phyloP scores from a whole-genome alignment of 1,140 invertebrate species.

The Mylabris phalerata region DNA sequence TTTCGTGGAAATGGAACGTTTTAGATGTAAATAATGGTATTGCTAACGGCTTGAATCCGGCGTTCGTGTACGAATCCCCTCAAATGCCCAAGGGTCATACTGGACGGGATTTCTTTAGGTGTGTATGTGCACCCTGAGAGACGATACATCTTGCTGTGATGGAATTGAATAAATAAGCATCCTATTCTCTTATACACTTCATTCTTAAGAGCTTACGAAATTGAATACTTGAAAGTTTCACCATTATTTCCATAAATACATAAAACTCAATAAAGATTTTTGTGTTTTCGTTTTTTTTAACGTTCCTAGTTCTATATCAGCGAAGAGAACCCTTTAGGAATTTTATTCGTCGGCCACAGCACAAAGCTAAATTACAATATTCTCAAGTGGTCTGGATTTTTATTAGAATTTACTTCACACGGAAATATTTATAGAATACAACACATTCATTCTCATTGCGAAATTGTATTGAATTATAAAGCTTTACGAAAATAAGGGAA shows the following conservation, averaged over 20 bases:
- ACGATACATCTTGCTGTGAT: conserved; percentile 18
- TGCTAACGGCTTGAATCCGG: conserved; percentile 13
- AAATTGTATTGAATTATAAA: no score
- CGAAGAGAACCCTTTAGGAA: no score
- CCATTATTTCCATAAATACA: conserved; percentile 16
- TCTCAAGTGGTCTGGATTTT: no score
- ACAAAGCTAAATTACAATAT: no score
- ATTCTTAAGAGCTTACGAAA: conserved; percentile 12
- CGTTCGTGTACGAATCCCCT: conserved; percentile 16
- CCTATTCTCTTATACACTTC: conserved; percentile 20
- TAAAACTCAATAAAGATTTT: conserved; percentile 7
- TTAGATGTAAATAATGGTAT: conserved; percentile 12
- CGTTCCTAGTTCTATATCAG: no score
- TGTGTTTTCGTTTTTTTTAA: no score
- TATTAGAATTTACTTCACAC: no score
- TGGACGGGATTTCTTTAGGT: conserved; percentile 14
- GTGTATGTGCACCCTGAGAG: conserved; percentile 9
- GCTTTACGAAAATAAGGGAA: no score
- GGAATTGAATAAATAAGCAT: conserved; percentile 23
- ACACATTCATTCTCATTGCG: no score
- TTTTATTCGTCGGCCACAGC: no score
- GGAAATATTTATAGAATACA: no score
- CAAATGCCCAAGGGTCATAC: conserved; percentile 22
- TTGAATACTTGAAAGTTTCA: conserved; percentile 11
- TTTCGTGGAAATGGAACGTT: conserved; percentile 12